Evolutionary conservation across 1,140 invertebrate species (phyloP).

Genomic region (Meloidogyne hapla): DNA sequence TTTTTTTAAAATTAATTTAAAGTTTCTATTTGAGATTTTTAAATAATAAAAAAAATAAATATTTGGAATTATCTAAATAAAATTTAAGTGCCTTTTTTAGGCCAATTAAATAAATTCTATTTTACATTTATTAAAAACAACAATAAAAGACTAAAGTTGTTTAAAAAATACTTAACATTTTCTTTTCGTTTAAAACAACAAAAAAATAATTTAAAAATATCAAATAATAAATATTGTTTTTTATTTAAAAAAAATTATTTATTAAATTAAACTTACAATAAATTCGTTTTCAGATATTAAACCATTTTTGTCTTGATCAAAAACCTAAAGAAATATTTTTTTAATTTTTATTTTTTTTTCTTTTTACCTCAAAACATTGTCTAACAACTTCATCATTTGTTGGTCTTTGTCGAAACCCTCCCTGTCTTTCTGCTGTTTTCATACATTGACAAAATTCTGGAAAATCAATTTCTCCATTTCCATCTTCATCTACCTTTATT

Average conservation of each 20-base stretch:
- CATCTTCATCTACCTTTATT: slow-evolving; percentile 61
- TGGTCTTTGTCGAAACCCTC: slow-evolving; percentile 31
- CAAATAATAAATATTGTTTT: too few species aligned
- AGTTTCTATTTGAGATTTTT: too few species aligned
- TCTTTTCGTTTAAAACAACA: too few species aligned
- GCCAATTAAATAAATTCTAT: too few species aligned
- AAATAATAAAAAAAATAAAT: too few species aligned
- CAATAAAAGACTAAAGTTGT: too few species aligned
- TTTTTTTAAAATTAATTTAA: too few species aligned
- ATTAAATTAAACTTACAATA: slow-evolving; percentile 47
- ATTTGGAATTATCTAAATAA: too few species aligned
- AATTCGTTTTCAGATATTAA: slow-evolving; percentile 63
- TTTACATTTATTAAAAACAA: too few species aligned
- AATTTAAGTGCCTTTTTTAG: too few species aligned
- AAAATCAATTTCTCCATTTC: slow-evolving; percentile 63
- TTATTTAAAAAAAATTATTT: background rate
- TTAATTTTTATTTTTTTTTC: background rate
- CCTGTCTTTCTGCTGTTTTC: slow-evolving; percentile 57
- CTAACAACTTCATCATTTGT: slow-evolving; percentile 60
- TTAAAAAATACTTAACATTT: too few species aligned
- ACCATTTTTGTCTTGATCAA: slow-evolving; percentile 62
- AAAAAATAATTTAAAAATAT: too few species aligned
- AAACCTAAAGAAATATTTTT: slow-evolving; percentile 42
- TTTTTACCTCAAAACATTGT: slow-evolving; percentile 59
- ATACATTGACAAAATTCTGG: slow-evolving; percentile 63